phyloP scores from a whole-genome alignment of 2,888 invertebrate genomes.

The Flexamia atlantica region DNA sequence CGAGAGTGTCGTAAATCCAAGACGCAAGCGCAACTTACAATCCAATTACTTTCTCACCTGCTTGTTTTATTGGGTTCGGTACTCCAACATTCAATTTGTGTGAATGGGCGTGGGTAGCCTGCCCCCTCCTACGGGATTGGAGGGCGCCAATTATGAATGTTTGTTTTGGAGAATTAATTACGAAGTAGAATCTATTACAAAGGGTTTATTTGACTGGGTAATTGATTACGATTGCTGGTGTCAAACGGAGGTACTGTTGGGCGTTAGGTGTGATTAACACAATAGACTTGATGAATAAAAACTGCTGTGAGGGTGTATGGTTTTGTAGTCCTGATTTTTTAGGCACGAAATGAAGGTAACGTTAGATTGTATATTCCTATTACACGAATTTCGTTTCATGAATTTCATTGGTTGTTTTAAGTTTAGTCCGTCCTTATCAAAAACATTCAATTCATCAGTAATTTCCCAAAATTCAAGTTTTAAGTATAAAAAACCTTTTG shows the following conservation, averaged over 20 bases:
- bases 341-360: too few relatives aligned
- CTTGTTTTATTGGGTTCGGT: not conserved
- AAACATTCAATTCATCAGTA: too few relatives aligned
- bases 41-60: not conserved
- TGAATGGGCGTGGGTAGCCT: constrained; percentile 16
- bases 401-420: too few relatives aligned
- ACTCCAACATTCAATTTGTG: constrained; percentile 5
- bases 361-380: too few relatives aligned
- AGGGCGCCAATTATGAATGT: not conserved
- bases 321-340: too few relatives aligned
- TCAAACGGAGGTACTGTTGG: not conserved
- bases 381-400: too few relatives aligned
- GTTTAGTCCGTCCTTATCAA: too few relatives aligned
- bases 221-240: not conserved
- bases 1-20: not conserved
- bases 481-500: too few relatives aligned
- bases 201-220: not conserved
- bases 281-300: too few relatives aligned
- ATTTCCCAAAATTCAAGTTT: too few relatives aligned
- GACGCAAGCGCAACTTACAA: not conserved
- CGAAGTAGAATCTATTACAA: constrained; percentile 2
- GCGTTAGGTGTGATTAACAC: constrained; percentile 1
- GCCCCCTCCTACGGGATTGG: not conserved
- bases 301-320: too few relatives aligned
- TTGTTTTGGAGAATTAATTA: constrained; percentile 22